Evolutionary conservation across 2,888 invertebrate genomes (phyloP).

Genomic region (Carcina quercana): DNA sequence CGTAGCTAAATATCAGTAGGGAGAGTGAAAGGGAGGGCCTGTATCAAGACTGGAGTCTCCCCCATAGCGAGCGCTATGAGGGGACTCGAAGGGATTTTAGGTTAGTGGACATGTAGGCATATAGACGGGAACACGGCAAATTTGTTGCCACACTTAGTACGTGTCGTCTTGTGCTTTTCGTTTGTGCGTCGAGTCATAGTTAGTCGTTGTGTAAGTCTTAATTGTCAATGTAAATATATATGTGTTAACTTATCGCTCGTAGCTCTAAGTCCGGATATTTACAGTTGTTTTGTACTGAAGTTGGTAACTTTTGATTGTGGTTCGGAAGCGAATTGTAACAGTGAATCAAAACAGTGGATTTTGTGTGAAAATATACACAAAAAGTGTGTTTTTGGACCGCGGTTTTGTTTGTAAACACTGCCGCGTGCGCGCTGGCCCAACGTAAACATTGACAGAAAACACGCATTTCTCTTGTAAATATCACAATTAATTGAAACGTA

Average conservation of each 20-base stretch:
- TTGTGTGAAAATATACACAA: constrained; percentile 18
- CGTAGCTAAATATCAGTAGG: constrained; percentile 61
- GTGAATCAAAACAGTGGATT: constrained; percentile 7
- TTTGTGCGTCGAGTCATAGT: constrained; percentile 71
- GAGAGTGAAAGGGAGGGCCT: constrained; percentile 67
- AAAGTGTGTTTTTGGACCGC: constrained; percentile 34
- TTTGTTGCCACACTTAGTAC: constrained; percentile 74
- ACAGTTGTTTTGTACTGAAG: background rate
- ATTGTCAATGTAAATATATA: constrained; percentile 32
- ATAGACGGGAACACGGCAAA: constrained; percentile 73
- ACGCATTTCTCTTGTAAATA: constrained; percentile 20
- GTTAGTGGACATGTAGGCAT: constrained; percentile 76
- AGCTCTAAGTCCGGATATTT: background rate
- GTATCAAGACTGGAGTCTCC: constrained; percentile 61
- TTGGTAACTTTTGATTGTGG: constrained; percentile 1
- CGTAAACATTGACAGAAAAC: constrained; percentile 34
- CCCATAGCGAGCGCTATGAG: constrained; percentile 63
- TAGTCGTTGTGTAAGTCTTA: constrained; percentile 66
- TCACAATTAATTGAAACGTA: constrained; percentile 18
- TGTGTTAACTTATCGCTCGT: constrained; percentile 23
- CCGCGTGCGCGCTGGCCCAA: constrained; percentile 52
- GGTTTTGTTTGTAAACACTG: constrained; percentile 67
- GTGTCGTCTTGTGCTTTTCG: constrained; percentile 72
- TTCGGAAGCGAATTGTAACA: background rate
- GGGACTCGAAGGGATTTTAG: constrained; percentile 68